Evolutionary conservation across 2,113 vertebrate genomes (phyloP).

Genomic region (Panthera leo): DNA sequence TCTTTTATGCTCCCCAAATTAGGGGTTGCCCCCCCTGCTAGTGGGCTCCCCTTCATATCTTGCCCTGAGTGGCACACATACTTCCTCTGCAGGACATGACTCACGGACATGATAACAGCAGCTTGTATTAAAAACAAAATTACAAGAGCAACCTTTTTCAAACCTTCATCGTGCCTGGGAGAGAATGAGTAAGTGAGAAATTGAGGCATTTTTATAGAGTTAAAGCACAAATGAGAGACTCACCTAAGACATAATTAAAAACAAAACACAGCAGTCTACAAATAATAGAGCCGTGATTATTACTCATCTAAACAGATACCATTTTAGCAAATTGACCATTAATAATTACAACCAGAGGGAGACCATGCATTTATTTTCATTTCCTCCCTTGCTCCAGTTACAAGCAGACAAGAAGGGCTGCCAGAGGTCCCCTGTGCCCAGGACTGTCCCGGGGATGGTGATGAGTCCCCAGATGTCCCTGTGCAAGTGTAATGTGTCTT

Average conservation of each 20-base stretch:
- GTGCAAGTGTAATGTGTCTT: neutral
- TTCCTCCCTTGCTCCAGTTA: neutral
- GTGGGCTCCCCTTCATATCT: neutral
- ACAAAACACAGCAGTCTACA: neutral
- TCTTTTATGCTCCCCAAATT: neutral
- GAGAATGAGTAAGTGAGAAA: neutral
- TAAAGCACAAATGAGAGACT: neutral
- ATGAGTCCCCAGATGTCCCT: neutral
- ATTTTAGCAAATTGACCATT: neutral
- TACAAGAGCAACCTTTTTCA: neutral
- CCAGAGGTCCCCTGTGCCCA: neutral
- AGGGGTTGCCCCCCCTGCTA: neutral
- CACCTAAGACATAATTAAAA: constrained; percentile 8
- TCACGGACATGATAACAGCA: neutral
- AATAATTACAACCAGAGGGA: neutral
- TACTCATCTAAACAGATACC: neutral
- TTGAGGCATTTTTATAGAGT: constrained; percentile 9
- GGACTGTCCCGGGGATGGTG: neutral
- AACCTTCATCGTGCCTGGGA: neutral
- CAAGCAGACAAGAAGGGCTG: neutral
- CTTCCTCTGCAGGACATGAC: neutral
- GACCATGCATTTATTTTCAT: neutral
- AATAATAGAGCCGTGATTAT: neutral
- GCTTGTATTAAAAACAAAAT: neutral
- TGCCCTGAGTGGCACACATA: neutral